Conservation (phyloP, 2,888 invertebrate species). For the Drosophila nigricruria region DNA sequence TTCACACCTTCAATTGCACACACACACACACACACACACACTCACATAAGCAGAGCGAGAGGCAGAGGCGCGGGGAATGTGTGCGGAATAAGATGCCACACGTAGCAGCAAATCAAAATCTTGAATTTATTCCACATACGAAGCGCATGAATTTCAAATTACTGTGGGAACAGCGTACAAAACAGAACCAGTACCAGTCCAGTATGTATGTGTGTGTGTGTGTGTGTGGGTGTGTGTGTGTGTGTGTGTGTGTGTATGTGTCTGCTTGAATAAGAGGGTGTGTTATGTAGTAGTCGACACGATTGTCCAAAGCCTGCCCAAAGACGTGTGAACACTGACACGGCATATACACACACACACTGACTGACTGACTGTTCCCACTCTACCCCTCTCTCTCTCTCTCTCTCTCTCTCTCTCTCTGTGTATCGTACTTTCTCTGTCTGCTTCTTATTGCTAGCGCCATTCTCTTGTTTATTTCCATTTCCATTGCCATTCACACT, state of each 20-base stretch:
- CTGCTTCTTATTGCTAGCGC: constrained; percentile 13
- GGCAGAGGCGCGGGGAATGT: neutral
- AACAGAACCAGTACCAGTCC: constrained; percentile 27
- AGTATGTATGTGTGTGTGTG: neutral
- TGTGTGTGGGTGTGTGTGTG: neutral
- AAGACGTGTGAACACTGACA: constrained; percentile 64
- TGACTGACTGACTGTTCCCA: constrained; percentile 10
- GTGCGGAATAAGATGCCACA: constrained; percentile 60
- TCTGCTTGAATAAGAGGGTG: constrained; percentile 8
- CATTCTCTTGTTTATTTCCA: constrained; percentile 54
- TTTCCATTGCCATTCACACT: constrained; percentile 48
- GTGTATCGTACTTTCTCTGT: neutral
- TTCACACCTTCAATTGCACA: constrained; percentile 75
- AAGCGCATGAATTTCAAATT: constrained; percentile 83
- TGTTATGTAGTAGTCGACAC: constrained; percentile 33
- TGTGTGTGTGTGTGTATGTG: neutral
- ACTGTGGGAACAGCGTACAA: constrained; percentile 71
- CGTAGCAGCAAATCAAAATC: constrained; percentile 80
- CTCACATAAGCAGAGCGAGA: constrained; percentile 7
- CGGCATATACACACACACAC: constrained; percentile 25
- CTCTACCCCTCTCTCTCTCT: neutral
- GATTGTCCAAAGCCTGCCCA: constrained; percentile 56
- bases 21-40: constrained; percentile 35
- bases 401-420: neutral
- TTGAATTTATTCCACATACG: constrained; percentile 83